Percentiles rank a stretch among this genome's conserved stretches.
phyloP scores from a whole-genome alignment of 2,113 vertebrate species.

The Cairina moschata region DNA sequence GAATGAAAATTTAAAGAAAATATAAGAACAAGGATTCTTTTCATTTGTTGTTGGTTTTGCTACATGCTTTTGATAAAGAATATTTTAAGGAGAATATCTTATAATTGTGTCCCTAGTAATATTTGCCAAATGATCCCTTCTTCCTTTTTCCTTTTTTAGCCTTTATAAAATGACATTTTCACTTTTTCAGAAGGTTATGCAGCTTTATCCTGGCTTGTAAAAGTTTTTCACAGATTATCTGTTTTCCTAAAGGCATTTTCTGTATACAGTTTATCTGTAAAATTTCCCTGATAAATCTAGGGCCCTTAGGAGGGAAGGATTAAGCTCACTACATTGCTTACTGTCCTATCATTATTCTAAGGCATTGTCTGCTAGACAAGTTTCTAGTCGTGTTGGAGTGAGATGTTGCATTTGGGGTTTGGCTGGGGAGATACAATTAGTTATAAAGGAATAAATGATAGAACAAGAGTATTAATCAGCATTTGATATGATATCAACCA shows the following conservation, averaged over 20 bases:
- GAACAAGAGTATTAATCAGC: background rate
- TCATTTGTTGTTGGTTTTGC: constrained; percentile 17
- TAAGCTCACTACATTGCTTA: constrained; percentile 5
- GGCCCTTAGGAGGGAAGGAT: constrained; percentile 41
- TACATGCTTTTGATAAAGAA: constrained; percentile 14
- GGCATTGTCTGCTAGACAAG: constrained; percentile 3
- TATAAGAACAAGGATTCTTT: background rate
- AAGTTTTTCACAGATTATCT: constrained; percentile 42
- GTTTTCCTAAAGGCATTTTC: constrained; percentile 43
- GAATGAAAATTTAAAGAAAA: background rate
- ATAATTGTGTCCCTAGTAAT: background rate
- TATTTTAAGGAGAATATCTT: background rate
- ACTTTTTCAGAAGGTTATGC: constrained; percentile 21
- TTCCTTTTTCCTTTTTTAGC: background rate
- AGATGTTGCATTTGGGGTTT: background rate
- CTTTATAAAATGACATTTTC: background rate
- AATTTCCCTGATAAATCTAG: constrained; percentile 48
- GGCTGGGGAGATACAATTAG: background rate
- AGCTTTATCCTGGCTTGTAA: constrained; percentile 20
- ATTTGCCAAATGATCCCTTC: background rate
- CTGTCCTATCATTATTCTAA: constrained; percentile 17
- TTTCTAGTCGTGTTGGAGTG: background rate
- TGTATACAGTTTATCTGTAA: constrained; percentile 26
- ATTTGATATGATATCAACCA: background rate
- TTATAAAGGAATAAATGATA: background rate